Percentiles rank a stretch among this genome's conserved stretches.
These are phyloP conservation scores for Dendrophyllia cribrosa DNA, from an alignment of 64 coral and sea anemone genomes.

Conservation along the genomic window DNA sequence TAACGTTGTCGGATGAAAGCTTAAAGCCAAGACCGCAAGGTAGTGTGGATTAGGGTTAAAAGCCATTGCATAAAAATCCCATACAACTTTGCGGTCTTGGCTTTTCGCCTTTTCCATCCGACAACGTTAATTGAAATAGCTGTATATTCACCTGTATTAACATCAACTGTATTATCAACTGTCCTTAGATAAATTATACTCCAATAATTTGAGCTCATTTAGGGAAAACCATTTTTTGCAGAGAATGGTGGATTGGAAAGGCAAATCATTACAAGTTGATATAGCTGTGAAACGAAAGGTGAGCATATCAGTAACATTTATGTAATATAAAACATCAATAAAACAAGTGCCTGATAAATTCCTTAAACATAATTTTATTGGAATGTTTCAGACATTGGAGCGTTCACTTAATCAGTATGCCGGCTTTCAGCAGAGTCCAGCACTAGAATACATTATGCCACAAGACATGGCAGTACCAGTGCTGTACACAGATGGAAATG, in stretches of 20 bases:
- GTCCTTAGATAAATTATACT: not conserved
- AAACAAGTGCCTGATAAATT: not conserved
- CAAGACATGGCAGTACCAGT: not conserved
- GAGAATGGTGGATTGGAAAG: slow-evolving; percentile 32
- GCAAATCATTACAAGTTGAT: slow-evolving; percentile 22
- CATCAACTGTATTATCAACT: not conserved
- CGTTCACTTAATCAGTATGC: not conserved
- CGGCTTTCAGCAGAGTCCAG: not conserved
- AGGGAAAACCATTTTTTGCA: not conserved
- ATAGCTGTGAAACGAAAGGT: slow-evolving; percentile 45
- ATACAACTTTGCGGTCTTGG: too few species aligned
- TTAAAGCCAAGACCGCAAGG: too few species aligned
- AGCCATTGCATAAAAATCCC: too few species aligned
- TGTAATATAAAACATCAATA: not conserved
- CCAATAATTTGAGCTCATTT: not conserved
- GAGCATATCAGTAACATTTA: not conserved
- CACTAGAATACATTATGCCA: not conserved
- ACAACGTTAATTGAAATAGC: too few species aligned
- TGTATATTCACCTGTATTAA: not conserved
- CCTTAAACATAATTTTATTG: not conserved
- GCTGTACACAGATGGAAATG: not conserved
- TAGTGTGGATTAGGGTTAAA: too few species aligned
- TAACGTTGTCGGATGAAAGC: too few species aligned
- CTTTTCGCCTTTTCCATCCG: too few species aligned
- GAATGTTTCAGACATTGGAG: not conserved